phyloP scores from a whole-genome alignment of 53 echinoderm and acorn worm genomes.

The Stichopus horrens region DNA sequence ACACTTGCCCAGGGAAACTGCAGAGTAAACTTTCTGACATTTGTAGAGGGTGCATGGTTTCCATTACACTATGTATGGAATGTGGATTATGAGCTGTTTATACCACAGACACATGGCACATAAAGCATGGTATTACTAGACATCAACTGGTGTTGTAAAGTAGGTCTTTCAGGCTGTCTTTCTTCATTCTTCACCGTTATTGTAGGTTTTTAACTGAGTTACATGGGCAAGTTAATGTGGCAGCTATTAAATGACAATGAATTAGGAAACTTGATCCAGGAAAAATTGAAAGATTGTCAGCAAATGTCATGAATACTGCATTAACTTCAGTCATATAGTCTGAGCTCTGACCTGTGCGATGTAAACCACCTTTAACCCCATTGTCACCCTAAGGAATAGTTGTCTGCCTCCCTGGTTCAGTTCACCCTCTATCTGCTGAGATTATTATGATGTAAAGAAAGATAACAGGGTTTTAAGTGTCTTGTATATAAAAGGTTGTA shows the following conservation, averaged over 20 bases:
- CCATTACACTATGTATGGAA: no score
- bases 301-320: neutral
- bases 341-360: constrained; percentile 13
- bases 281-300: constrained; percentile 34
- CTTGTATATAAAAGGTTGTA: no score
- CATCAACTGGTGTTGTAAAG: no score
- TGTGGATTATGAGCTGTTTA: no score
- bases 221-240: neutral
- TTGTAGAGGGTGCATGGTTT: no score
- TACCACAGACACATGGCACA: no score
- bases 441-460: neutral
- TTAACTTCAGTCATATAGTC: neutral
- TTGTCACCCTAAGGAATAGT: neutral
- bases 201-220: neutral
- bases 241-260: neutral
- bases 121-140: no score
- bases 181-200: neutral
- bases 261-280: neutral
- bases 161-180: no score
- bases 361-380: neutral
- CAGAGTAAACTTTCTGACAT: no score
- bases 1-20: no score
- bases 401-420: neutral
- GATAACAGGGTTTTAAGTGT: no score
- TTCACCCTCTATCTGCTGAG: neutral